Conservation (phyloP, 2,113 vertebrate genomes). For the Oreochromis tanganicae region DNA sequence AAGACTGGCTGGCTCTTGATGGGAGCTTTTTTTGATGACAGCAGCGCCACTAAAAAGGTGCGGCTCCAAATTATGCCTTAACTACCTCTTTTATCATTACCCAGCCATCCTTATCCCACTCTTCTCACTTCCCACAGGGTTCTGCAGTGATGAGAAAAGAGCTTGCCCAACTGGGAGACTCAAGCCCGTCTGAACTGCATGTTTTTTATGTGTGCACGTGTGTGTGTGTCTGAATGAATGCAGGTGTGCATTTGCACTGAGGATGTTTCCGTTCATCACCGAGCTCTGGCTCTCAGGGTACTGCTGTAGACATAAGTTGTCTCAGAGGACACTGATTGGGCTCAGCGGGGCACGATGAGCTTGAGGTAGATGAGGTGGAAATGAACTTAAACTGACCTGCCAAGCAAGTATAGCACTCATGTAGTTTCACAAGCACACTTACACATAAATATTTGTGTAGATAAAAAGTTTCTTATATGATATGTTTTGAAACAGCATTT, state of each 20-base stretch:
- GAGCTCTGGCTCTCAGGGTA: constrained; percentile 21
- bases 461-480: constrained; percentile 3
- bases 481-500: constrained; percentile 24
- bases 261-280: constrained; percentile 29
- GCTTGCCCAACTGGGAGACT: neutral
- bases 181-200: neutral
- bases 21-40: constrained; percentile 43
- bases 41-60: constrained; percentile 25
- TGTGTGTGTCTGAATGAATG: neutral
- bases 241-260: constrained; percentile 16
- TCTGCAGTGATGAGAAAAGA: constrained; percentile 33
- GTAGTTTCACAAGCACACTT: neutral
- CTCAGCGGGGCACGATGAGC: constrained; percentile 47
- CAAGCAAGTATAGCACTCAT: neutral
- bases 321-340: constrained; percentile 59
- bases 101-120: constrained; percentile 48
- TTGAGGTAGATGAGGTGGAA: constrained; percentile 56
- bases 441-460: neutral
- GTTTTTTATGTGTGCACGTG: neutral
- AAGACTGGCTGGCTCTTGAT: constrained; percentile 29
- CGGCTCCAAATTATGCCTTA: constrained; percentile 39
- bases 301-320: constrained; percentile 44
- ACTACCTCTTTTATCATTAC: constrained; percentile 57
- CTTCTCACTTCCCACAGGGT: constrained; percentile 2
- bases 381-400: constrained; percentile 55